Evolutionary conservation across 2,888 invertebrate species (phyloP).

Genomic region (Leptinotarsa juncta): DNA sequence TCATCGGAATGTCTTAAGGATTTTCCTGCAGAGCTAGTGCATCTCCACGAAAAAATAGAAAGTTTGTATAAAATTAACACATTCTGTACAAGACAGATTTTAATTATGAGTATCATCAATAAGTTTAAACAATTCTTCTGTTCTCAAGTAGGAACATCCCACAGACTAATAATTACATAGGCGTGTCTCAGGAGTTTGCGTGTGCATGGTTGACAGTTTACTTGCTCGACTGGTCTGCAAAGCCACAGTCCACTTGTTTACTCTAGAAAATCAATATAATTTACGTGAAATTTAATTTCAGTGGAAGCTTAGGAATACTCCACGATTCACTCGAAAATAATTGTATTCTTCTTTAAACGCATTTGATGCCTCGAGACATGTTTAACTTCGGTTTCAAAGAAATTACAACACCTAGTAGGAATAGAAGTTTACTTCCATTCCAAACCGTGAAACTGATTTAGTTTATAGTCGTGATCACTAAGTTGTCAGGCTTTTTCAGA

Average conservation of each 20-base stretch:
- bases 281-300: conserved; percentile 27
- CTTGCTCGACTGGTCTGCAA: conserved; percentile 35
- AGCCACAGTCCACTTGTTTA: conserved; percentile 41
- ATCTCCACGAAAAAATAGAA: too few species aligned
- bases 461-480: neutral
- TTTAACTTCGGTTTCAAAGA: conserved; percentile 4
- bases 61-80: too few species aligned
- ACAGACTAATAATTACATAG: conserved; percentile 35
- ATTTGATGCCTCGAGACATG: conserved; percentile 13
- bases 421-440: neutral
- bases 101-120: neutral
- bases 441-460: neutral
- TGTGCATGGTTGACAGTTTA: conserved; percentile 39
- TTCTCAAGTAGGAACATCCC: conserved; percentile 14
- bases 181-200: conserved; percentile 38
- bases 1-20: too few species aligned
- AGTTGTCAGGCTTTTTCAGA: too few species aligned
- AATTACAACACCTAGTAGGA: conserved; percentile 8
- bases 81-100: too few species aligned
- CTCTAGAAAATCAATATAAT: conserved; percentile 44
- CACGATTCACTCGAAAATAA: conserved; percentile 1
- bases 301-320: neutral
- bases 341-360: conserved; percentile 14
- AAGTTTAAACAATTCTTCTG: neutral
- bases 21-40: too few species aligned